Evolutionary conservation across 1,140 invertebrate species (phyloP).

Genomic region (Dysdera silvatica): DNA sequence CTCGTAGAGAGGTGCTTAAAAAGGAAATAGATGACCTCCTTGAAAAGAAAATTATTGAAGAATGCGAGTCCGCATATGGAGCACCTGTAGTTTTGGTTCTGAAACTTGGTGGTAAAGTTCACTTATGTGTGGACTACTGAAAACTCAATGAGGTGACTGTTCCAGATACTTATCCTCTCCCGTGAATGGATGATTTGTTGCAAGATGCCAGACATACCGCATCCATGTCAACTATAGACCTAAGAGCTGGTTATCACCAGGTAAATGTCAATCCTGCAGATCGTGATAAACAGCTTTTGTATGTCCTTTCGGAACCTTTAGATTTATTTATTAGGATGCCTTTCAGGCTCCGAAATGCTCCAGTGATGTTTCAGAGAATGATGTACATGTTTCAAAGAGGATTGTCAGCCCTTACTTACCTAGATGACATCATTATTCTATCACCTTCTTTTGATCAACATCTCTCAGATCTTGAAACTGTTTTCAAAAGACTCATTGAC

Average conservation of each 20-base stretch:
- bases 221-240: conserved; percentile 5
- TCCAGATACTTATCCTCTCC: neutral
- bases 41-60: conserved; percentile 1
- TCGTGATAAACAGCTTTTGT: conserved; percentile 43
- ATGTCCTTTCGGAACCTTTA: conserved; percentile 34
- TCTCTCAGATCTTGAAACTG: neutral
- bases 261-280: conserved; percentile 35
- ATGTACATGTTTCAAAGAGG: conserved; percentile 36
- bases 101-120: conserved; percentile 32
- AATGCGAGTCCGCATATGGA: conserved; percentile 9
- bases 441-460: conserved; percentile 14
- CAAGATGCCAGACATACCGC: neutral
- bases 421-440: conserved; percentile 19
- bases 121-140: conserved; percentile 14
- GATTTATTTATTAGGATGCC: conserved; percentile 39
- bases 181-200: conserved; percentile 9
- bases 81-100: conserved; percentile 31
- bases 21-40: neutral
- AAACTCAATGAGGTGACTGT: neutral
- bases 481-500: neutral
- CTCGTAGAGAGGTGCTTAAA: neutral
- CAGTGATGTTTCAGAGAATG: conserved; percentile 40
- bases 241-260: conserved; percentile 1
- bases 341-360: conserved; percentile 43
- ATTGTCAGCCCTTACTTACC: neutral